Base-by-base conservation (phyloP, 2,888 invertebrate species). In the Synergus umbraculus region DNA sequence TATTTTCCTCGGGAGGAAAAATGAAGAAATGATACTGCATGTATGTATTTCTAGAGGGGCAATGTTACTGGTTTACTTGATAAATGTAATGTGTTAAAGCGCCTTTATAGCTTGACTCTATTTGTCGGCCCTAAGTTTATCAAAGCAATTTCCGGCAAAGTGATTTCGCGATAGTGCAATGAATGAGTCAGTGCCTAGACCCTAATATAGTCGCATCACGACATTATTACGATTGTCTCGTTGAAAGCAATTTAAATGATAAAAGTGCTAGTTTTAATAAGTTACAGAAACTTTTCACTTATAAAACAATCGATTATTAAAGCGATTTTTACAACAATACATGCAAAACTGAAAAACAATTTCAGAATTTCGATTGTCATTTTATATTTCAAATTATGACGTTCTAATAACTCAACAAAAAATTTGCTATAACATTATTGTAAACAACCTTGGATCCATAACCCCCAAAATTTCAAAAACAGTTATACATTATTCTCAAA, bases 131-230 rank as follows among this genome's bases (percentile, higher is more conserved):
- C 73, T n/a, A 54, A 37, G 54, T 54, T 73, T 73, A 73, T 73
- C 54, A 73, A 73, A 73, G 54, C 46, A 73, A 73, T 73, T 73
- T 73, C 73, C 73, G 54, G 73, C 73, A 41, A 73, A 37, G 54
- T 54, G 69, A 73, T 73, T 73, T 73, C 12, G 73, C 73, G 73
- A 73, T 73, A 73, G 73, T 73, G 54, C 73, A 73, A 73, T 73
- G 73, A 73, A 54, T 73, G 73, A 54, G 73, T 73, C 73, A 73
- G 37, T 73, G 73, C 49, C 54, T 73, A 73, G 54, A 73, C 29
- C 37, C 54, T 54, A 73, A 73, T 73, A 37, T 37, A 73, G 54
- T 73, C 37, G 54, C 73, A 73, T 73, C 73, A 73, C 54, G 54
- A 54, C 73, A 73, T 73, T 73, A 54, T 54, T 73, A 54, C 73